Evolutionary conservation across 2,888 invertebrate species (phyloP).

Genomic region (Zhuqinia jingwanae): DNA sequence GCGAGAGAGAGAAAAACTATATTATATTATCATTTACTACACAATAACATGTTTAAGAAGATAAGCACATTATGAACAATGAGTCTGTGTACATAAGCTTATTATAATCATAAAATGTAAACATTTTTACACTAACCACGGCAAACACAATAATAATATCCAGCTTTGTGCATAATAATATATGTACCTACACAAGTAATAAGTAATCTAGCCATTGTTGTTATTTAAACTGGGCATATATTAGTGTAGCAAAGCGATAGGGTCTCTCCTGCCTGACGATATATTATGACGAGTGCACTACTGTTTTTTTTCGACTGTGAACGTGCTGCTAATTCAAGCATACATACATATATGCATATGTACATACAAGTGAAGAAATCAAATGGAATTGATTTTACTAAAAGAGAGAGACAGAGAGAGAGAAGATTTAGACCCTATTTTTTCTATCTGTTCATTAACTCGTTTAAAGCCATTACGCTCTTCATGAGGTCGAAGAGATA

Average conservation of each 20-base stretch:
- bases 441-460: slow-evolving; percentile 74
- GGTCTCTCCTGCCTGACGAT: no score
- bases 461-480: slow-evolving; percentile 77
- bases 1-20: not conserved
- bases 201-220: no score
- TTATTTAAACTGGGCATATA: no score
- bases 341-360: no score
- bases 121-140: slow-evolving; percentile 1
- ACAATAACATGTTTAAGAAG: slow-evolving; percentile 16
- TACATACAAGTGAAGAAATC: not conserved
- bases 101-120: not conserved
- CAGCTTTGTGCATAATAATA: no score
- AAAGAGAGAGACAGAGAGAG: not conserved
- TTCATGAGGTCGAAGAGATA: slow-evolving; percentile 68
- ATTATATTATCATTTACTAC: slow-evolving; percentile 7
- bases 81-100: not conserved
- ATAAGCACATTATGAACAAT: not conserved
- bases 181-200: no score
- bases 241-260: no score
- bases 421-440: no score
- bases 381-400: slow-evolving; percentile 33
- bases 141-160: no score
- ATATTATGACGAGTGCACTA: no score
- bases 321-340: no score
- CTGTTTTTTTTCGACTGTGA: no score